These are phyloP conservation scores for Lomographa bimaculata DNA, from an alignment of 2,888 invertebrate genomes.

Conservation along the genomic window DNA sequence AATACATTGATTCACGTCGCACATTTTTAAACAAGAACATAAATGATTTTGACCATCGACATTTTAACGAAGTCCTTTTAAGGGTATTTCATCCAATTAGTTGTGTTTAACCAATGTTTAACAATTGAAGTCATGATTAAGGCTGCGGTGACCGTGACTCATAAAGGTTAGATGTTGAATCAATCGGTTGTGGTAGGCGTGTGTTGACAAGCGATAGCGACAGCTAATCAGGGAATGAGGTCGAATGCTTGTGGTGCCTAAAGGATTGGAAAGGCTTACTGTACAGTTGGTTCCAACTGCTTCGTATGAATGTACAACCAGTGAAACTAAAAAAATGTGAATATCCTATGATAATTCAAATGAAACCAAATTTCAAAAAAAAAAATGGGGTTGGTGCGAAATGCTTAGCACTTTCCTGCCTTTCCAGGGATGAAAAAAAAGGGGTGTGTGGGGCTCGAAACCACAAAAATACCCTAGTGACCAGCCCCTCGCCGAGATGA, in stretches of 20 bases:
- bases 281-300: too few relatives aligned
- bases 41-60: conserved; percentile 33
- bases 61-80: conserved; percentile 53
- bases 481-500: too few relatives aligned
- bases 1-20: conserved; percentile 22
- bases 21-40: conserved; percentile 32
- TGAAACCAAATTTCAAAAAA: too few relatives aligned
- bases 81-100: conserved; percentile 73
- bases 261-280: too few relatives aligned
- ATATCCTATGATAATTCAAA: neutral
- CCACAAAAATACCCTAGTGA: too few relatives aligned
- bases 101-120: conserved; percentile 31
- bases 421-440: too few relatives aligned
- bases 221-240: too few relatives aligned
- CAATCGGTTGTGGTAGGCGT: conserved; percentile 10
- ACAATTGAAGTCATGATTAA: conserved; percentile 41
- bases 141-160: conserved; percentile 47
- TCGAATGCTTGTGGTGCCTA: too few relatives aligned
- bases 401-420: too few relatives aligned
- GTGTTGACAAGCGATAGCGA: conserved; percentile 32
- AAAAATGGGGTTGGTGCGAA: too few relatives aligned
- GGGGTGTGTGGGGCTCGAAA: too few relatives aligned
- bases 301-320: too few relatives aligned
- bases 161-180: conserved; percentile 34
- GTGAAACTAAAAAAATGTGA: neutral